Evolutionary conservation across 2,888 invertebrate species (phyloP).

Genomic region (Pristionchus mayeri): DNA sequence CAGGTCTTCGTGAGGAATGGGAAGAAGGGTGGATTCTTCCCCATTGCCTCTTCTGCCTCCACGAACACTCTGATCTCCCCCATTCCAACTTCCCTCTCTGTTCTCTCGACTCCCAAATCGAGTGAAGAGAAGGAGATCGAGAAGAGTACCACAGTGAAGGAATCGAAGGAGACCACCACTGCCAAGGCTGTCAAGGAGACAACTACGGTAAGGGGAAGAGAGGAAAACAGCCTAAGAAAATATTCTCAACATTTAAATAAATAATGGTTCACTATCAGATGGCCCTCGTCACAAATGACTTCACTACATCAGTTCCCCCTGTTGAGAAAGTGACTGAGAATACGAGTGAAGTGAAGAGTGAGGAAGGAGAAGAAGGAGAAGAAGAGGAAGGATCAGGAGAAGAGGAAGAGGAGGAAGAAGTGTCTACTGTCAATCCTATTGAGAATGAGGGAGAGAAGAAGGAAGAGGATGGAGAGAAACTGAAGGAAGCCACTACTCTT

Average conservation of each 20-base stretch:
- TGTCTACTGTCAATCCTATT: neutral
- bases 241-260: too few species aligned
- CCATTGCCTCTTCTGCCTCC: conserved; percentile 37
- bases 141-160: too few species aligned
- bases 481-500: neutral
- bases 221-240: too few species aligned
- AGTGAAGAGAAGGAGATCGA: neutral
- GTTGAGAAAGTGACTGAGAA: conserved; percentile 12
- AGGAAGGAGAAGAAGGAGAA: neutral
- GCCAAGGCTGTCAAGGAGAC: neutral
- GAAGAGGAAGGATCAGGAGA: too few species aligned
- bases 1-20: conserved; percentile 44
- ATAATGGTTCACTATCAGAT: too few species aligned
- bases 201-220: too few species aligned
- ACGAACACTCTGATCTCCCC: neutral
- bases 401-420: too few species aligned
- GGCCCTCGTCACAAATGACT: conserved; percentile 14
- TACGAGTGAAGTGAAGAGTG: neutral
- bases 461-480: neutral
- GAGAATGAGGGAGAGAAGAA: neutral
- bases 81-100: conserved; percentile 33
- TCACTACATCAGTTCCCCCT: conserved; percentile 10
- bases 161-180: neutral
- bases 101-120: conserved; percentile 5
- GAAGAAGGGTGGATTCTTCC: conserved; percentile 37